These are phyloP conservation scores for Hirtodrosophila alboralis DNA, from an alignment of 2,888 invertebrate species.

Conservation along the genomic window DNA sequence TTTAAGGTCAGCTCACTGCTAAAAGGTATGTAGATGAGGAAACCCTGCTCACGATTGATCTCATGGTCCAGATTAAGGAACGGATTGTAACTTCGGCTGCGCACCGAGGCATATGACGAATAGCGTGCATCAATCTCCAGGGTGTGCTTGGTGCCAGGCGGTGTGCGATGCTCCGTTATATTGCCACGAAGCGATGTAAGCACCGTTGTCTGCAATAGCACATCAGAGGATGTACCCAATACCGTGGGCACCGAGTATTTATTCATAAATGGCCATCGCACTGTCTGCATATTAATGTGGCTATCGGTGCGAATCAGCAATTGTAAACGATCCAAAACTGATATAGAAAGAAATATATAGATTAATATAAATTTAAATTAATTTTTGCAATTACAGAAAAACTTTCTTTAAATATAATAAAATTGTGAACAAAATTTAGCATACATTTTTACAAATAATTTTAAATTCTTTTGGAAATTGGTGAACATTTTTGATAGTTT, in stretches of 20 bases:
- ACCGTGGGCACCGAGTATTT: conserved; percentile 86
- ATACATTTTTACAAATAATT: no score
- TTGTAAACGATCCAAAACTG: conserved; percentile 86
- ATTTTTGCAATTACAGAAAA: no score
- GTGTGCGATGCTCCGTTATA: conserved; percentile 86
- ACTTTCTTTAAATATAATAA: no score
- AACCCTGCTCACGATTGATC: conserved; percentile 88
- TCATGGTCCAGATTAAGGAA: conserved; percentile 87
- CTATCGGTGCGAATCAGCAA: conserved; percentile 86
- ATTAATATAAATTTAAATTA: no score
- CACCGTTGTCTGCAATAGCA: conserved; percentile 84
- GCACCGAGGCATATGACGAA: conserved; percentile 85
- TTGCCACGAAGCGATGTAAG: conserved; percentile 89
- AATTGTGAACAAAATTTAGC: no score
- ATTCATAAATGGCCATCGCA: conserved; percentile 86
- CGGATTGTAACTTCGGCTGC: conserved; percentile 86
- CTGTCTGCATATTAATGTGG: conserved; percentile 87
- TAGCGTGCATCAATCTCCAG: conserved; percentile 87
- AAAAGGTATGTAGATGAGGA: conserved; percentile 88
- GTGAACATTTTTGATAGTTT: no score
- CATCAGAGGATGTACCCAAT: conserved; percentile 86
- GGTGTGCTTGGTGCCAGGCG: conserved; percentile 86
- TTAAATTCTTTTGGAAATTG: no score
- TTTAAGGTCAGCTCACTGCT: conserved; percentile 84
- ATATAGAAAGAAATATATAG: no score